Percentiles rank a stretch among this genome's conserved stretches.
phyloP scores from a whole-genome alignment of 2,888 invertebrate species.

The Brassicogethes aeneus region DNA sequence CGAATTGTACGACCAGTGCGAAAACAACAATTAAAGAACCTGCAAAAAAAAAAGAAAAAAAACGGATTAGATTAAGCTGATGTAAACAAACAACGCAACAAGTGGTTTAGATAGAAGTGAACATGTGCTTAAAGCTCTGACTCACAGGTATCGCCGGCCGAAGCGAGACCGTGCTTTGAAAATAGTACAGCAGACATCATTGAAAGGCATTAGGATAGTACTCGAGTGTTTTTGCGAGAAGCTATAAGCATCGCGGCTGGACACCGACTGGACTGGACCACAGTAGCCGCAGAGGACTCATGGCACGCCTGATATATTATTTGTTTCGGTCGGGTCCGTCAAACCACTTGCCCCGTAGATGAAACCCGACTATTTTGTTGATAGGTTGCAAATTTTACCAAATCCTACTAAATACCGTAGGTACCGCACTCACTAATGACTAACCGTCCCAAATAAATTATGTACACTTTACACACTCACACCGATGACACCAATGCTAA shows the following conservation, averaged over 20 bases:
- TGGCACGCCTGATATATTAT: constrained; percentile 13
- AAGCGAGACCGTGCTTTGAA: too few relatives aligned
- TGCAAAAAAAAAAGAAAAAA: too few relatives aligned
- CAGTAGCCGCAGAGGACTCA: constrained; percentile 13
- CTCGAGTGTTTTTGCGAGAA: constrained; percentile 4
- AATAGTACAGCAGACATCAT: not conserved
- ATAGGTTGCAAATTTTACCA: not conserved
- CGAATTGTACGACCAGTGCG: too few relatives aligned
- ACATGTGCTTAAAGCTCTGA: too few relatives aligned
- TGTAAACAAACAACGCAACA: too few relatives aligned
- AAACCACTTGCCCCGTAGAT: constrained; percentile 8
- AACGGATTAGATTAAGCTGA: too few relatives aligned
- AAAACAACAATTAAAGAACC: too few relatives aligned
- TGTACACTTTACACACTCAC: constrained; percentile 12
- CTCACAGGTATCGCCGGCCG: too few relatives aligned
- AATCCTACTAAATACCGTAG: not conserved
- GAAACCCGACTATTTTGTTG: too few relatives aligned
- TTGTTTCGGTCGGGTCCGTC: constrained; percentile 15
- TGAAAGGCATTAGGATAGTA: not conserved
- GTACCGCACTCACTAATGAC: constrained; percentile 11
- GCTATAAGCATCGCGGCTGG: not conserved
- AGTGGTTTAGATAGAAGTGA: too few relatives aligned
- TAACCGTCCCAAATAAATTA: constrained; percentile 13
- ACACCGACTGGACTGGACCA: constrained; percentile 2
- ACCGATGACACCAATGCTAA: constrained; percentile 7